phyloP scores from a whole-genome alignment of 2,888 invertebrate genomes.

The Amiota mariae region DNA sequence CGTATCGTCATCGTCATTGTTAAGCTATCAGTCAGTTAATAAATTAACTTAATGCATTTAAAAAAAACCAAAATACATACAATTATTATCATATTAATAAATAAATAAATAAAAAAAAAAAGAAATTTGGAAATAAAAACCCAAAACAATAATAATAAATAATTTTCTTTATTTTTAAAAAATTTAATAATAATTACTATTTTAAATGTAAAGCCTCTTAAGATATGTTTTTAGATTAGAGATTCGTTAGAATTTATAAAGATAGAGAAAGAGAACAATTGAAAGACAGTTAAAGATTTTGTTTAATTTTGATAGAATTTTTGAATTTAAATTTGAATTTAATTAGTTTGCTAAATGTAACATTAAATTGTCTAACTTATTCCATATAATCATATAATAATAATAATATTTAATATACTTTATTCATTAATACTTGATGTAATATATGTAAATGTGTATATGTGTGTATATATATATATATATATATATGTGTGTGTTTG shows the following conservation, averaged over 20 bases:
- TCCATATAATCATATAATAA: neutral
- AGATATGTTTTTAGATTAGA: constrained; percentile 56
- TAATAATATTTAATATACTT: constrained; percentile 16
- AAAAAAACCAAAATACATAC: constrained; percentile 26
- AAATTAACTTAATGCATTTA: constrained; percentile 53
- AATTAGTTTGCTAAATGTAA: constrained; percentile 20
- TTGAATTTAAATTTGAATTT: constrained; percentile 11
- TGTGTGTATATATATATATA: constrained; percentile 8
- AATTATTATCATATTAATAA: neutral
- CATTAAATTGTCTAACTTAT: constrained; percentile 31
- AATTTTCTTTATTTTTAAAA: constrained; percentile 39
- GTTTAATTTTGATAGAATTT: constrained; percentile 4
- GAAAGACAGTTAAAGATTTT: too few species aligned
- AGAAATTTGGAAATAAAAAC: constrained; percentile 28
- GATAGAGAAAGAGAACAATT: too few species aligned
- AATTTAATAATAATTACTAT: constrained; percentile 32
- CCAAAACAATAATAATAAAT: too few species aligned
- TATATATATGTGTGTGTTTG: too few species aligned
- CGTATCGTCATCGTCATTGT: constrained; percentile 40
- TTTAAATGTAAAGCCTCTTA: constrained; percentile 66
- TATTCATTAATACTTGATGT: constrained; percentile 25
- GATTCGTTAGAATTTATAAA: too few species aligned
- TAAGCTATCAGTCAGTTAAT: constrained; percentile 72
- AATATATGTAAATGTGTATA: neutral
- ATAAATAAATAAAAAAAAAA: too few species aligned